phyloP scores from a whole-genome alignment of 2,888 invertebrate species.

The Hyposoter didymator region DNA sequence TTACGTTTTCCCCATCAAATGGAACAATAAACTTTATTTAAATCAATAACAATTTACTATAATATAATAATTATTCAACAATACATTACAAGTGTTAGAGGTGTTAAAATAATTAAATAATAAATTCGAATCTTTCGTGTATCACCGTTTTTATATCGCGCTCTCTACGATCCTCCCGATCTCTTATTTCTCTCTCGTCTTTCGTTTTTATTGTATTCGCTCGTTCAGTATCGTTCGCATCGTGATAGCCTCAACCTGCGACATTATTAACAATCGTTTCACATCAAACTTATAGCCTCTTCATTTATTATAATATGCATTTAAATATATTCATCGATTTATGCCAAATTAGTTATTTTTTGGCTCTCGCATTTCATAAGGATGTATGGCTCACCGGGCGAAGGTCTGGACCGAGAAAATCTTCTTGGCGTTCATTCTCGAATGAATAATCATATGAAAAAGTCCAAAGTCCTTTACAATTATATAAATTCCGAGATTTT shows the following conservation, averaged over 20 bases:
- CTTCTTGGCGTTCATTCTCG: not conserved
- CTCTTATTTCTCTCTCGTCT: slow-evolving; percentile 41
- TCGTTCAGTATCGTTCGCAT: slow-evolving; percentile 75
- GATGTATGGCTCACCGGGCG: slow-evolving; percentile 20
- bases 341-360: slow-evolving; percentile 35
- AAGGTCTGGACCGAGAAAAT: not conserved
- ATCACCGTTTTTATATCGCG: slow-evolving; percentile 49
- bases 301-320: slow-evolving; percentile 32
- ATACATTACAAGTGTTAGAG: slow-evolving; percentile 31
- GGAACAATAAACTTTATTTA: slow-evolving; percentile 67
- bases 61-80: slow-evolving; percentile 41
- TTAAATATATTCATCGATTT: slow-evolving; percentile 8
- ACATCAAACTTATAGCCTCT: slow-evolving; percentile 52
- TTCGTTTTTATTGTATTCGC: slow-evolving; percentile 62
- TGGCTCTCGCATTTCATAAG: slow-evolving; percentile 22
- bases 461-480: not conserved
- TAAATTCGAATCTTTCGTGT: slow-evolving; percentile 54
- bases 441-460: not conserved
- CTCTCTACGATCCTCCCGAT: slow-evolving; percentile 47
- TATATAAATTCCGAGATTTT: not conserved
- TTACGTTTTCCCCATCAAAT: slow-evolving; percentile 25
- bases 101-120: slow-evolving; percentile 41
- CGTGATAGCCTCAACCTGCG: slow-evolving; percentile 79
- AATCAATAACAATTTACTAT: slow-evolving; percentile 65
- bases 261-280: slow-evolving; percentile 75